phyloP scores from a whole-genome alignment of 2,888 invertebrate species.

The Trichacis sp. region DNA sequence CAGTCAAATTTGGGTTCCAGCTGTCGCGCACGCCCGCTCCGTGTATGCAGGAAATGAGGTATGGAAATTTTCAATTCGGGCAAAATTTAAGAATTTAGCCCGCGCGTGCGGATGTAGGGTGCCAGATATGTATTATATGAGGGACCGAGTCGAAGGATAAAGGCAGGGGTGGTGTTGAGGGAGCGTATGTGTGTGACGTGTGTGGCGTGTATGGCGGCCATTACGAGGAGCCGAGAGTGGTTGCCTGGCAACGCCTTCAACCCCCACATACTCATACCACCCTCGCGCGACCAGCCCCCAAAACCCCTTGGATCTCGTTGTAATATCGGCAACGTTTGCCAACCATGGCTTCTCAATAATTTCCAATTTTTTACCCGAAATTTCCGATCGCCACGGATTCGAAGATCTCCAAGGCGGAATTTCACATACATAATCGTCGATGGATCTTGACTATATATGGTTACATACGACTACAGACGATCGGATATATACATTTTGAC shows the following conservation, averaged over 20 bases:
- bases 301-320: constrained; percentile 47
- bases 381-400: constrained; percentile 33
- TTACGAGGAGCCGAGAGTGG: constrained; percentile 57
- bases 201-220: constrained; percentile 53
- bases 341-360: constrained; percentile 53
- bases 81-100: constrained; percentile 60
- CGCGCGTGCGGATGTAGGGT: constrained; percentile 32
- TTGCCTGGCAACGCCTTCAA: constrained; percentile 65
- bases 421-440: too few species aligned
- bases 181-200: constrained; percentile 60
- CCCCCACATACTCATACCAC: constrained; percentile 60
- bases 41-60: constrained; percentile 22
- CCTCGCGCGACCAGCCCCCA: constrained; percentile 55
- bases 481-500: too few species aligned
- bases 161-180: constrained; percentile 52
- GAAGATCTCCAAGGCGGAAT: constrained; percentile 17
- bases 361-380: constrained; percentile 38
- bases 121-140: constrained; percentile 59
- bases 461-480: too few species aligned
- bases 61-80: constrained; percentile 57
- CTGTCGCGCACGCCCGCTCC: not conserved
- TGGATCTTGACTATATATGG: too few species aligned
- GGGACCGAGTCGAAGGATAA: constrained; percentile 42
- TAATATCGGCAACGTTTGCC: constrained; percentile 54
- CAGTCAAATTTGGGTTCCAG: not conserved